Evolutionary conservation across 2,888 invertebrate genomes (phyloP).

Genomic region (Lochmaea capreae): DNA sequence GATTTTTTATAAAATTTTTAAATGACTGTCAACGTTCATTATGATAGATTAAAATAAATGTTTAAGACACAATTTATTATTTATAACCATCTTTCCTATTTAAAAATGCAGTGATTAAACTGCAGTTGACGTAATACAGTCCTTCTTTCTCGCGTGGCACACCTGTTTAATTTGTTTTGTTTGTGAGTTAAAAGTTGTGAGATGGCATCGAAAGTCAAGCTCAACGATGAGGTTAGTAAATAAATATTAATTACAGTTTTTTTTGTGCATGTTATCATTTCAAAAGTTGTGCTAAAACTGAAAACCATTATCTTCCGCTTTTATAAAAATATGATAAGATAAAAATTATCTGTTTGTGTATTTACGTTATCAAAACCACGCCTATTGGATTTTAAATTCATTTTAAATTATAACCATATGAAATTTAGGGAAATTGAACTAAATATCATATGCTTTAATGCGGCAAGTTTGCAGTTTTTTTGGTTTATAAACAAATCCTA

Average conservation of each 20-base stretch:
- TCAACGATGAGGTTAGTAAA: conserved; percentile 63
- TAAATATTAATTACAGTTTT: conserved; percentile 30
- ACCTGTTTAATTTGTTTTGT: conserved; percentile 38
- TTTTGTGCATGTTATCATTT: conserved; percentile 32
- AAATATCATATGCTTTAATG: background rate
- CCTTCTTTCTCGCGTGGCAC: conserved; percentile 28
- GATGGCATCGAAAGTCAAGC: conserved; percentile 62
- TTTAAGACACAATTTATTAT: background rate
- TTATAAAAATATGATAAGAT: conserved; percentile 46
- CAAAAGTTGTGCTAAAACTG: conserved; percentile 40
- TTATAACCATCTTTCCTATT: conserved; percentile 1
- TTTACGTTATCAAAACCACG: conserved; percentile 59
- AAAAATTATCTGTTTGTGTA: conserved; percentile 42
- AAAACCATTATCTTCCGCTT: background rate
- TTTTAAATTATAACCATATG: background rate
- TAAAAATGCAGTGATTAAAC: conserved; percentile 15
- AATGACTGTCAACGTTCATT: background rate
- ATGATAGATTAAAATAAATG: background rate
- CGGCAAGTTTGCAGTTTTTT: background rate
- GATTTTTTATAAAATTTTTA: background rate
- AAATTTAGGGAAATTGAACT: background rate
- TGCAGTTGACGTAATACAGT: conserved; percentile 30
- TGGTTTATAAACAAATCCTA: background rate
- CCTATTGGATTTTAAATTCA: conserved; percentile 51
- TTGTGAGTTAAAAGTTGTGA: conserved; percentile 38